phyloP scores from a whole-genome alignment of 2,797 vertebrate genomes.

The Buphagus erythrorhynchus region DNA sequence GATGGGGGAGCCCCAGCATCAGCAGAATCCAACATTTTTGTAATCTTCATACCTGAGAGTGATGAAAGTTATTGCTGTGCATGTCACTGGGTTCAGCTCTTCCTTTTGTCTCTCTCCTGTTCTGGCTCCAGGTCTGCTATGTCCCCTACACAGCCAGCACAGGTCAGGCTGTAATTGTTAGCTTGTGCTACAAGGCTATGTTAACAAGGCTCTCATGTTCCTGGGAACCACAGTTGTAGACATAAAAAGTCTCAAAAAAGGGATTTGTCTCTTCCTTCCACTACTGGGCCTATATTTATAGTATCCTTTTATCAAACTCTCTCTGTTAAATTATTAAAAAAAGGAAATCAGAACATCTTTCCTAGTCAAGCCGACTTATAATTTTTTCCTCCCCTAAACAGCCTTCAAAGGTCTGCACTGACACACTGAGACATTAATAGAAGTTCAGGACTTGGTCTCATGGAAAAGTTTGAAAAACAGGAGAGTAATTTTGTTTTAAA shows the following conservation, averaged over 20 bases:
- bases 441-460: neutral
- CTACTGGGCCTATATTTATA: neutral
- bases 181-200: neutral
- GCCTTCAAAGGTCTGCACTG: neutral
- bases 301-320: neutral
- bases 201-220: neutral
- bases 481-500: neutral
- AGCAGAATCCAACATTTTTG: neutral
- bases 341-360: neutral
- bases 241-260: neutral
- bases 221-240: neutral
- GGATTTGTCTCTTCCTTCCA: neutral
- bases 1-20: neutral
- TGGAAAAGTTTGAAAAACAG: neutral
- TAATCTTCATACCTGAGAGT: neutral
- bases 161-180: neutral
- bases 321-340: neutral
- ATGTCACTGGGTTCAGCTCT: neutral
- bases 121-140: neutral
- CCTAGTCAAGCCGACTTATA: neutral
- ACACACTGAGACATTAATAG: neutral
- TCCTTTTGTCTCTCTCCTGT: neutral
- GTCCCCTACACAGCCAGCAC: neutral
- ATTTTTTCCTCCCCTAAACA: neutral
- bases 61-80: neutral